Percentiles rank a stretch among this genome's conserved stretches.
phyloP scores from a whole-genome alignment of 1,140 invertebrate species.

The Asbolus verrucosus region DNA sequence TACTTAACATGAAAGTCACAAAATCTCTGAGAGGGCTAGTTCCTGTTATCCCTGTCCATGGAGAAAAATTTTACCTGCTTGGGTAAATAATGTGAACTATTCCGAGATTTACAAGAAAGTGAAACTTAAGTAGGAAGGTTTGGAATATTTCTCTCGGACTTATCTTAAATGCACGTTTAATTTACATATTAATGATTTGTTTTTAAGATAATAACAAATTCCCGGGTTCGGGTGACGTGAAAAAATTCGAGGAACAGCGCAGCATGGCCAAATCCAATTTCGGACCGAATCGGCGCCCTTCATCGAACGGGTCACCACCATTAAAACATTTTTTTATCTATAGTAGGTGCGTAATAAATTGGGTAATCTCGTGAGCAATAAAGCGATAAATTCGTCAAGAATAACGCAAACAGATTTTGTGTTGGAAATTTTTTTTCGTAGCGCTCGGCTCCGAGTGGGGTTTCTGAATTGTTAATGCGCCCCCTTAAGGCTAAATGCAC shows the following conservation, averaged over 20 bases:
- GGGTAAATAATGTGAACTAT: constrained; percentile 44
- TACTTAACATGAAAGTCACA: constrained; percentile 45
- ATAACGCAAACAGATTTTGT: constrained; percentile 34
- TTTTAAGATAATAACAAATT: constrained; percentile 33
- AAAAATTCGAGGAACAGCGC: no score
- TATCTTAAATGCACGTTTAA: constrained; percentile 29
- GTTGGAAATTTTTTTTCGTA: constrained; percentile 10
- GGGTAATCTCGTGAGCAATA: constrained; percentile 37
- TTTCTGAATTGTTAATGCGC: constrained; percentile 52
- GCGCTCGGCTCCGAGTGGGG: constrained; percentile 15
- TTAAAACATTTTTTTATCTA: constrained; percentile 7
- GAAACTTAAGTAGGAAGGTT: constrained; percentile 26
- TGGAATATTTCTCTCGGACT: constrained; percentile 19
- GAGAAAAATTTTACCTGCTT: constrained; percentile 45
- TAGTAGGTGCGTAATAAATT: constrained; percentile 36
- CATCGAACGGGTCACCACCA: background rate
- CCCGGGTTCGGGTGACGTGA: no score
- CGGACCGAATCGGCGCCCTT: constrained; percentile 10
- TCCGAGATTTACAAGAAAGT: constrained; percentile 39
- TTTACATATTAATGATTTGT: constrained; percentile 39
- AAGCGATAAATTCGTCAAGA: constrained; percentile 35
- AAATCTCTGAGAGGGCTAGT: constrained; percentile 39
- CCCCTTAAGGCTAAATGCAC: constrained; percentile 50
- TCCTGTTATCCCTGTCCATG: constrained; percentile 9
- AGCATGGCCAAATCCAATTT: no score